Evolutionary conservation across 2,797 vertebrate genomes (phyloP).

Genomic region (Corythornis leucogaster): DNA sequence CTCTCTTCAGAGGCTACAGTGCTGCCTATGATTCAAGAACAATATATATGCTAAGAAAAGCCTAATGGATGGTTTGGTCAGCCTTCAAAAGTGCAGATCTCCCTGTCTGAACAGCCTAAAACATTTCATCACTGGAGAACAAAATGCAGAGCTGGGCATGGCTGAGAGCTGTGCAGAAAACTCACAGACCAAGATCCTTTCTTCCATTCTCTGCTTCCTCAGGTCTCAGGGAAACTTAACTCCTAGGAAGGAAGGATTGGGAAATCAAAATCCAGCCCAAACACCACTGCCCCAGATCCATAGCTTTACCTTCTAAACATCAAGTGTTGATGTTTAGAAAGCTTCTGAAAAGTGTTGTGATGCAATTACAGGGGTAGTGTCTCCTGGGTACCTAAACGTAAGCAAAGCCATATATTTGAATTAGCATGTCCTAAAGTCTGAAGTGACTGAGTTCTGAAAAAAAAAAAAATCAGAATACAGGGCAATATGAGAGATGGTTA

Average conservation of each 20-base stretch:
- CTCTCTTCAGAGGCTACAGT: neutral
- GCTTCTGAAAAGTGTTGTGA: neutral
- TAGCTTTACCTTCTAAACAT: neutral
- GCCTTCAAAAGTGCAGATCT: slow-evolving; percentile 38
- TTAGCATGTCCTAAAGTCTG: neutral
- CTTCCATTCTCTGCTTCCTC: neutral
- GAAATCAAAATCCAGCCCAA: neutral
- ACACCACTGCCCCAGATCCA: neutral
- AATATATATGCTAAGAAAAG: slow-evolving; percentile 7
- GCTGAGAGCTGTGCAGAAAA: neutral
- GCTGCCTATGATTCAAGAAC: slow-evolving; percentile 8
- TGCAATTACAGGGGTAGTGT: neutral
- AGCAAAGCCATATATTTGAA: too few species aligned
- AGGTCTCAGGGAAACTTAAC: neutral
- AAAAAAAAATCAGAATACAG: neutral
- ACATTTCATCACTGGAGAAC: slow-evolving; percentile 14
- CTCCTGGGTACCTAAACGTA: neutral
- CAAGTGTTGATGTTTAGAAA: neutral
- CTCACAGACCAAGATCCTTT: accelerated
- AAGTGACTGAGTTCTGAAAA: neutral
- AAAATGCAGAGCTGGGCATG: slow-evolving; percentile 15
- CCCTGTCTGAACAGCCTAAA: slow-evolving; percentile 28
- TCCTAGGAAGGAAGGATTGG: neutral
- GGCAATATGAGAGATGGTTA: neutral
- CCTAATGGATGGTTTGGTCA: slow-evolving; percentile 65